These are phyloP conservation scores for Crotalus horridus DNA, from an alignment of 2,113 vertebrate species.

Conservation along the genomic window DNA sequence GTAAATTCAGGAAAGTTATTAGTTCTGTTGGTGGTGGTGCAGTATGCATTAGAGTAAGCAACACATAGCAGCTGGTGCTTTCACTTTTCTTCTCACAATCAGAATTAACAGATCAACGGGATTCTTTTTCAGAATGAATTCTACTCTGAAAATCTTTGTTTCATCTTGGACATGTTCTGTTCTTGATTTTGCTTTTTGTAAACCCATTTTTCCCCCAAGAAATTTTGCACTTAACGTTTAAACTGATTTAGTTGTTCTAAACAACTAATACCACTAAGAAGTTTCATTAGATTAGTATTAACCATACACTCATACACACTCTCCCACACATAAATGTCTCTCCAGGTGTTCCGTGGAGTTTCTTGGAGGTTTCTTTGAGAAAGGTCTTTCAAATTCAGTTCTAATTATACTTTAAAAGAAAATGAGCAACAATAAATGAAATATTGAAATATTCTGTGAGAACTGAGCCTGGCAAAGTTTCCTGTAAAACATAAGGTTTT, in stretches of 20 bases:
- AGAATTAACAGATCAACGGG: background rate
- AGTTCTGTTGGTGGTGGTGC: background rate
- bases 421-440: background rate
- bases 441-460: background rate
- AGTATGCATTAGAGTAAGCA: background rate
- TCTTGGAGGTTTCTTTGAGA: background rate
- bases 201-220: background rate
- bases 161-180: background rate
- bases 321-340: background rate
- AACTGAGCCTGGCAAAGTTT: background rate
- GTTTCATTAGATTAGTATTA: background rate
- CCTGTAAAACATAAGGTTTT: background rate
- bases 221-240: background rate
- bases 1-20: constrained; percentile 5
- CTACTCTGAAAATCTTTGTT: background rate
- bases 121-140: background rate
- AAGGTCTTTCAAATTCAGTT: background rate
- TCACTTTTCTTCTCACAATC: background rate
- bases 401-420: background rate
- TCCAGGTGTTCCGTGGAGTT: too few species aligned
- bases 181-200: background rate
- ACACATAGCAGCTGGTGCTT: background rate
- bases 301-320: background rate
- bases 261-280: background rate
- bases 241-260: background rate